Evolutionary conservation across 2,888 invertebrate genomes (phyloP).

Genomic region (Drosophila aldrichi): DNA sequence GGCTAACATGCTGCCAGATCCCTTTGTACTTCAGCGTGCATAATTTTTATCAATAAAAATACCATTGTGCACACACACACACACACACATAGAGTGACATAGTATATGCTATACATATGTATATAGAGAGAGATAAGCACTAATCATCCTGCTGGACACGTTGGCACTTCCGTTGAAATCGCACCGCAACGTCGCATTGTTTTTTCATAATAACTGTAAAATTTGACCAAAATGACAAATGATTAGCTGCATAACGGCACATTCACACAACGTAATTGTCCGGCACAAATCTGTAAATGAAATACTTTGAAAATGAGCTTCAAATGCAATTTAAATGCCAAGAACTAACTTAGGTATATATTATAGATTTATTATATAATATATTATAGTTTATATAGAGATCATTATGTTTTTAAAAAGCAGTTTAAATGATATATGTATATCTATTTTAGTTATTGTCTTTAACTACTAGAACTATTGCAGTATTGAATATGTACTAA

Average conservation of each 20-base stretch:
- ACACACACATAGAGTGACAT: not conserved
- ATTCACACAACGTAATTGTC: slow-evolving; percentile 14
- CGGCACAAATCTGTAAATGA: not conserved
- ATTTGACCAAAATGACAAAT: slow-evolving; percentile 67
- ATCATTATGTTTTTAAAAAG: no score
- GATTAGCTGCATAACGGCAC: slow-evolving; percentile 37
- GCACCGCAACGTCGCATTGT: slow-evolving; percentile 24
- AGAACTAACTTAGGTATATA: no score
- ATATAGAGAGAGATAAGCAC: slow-evolving; percentile 24
- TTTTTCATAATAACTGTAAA: slow-evolving; percentile 70
- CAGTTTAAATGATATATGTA: no score
- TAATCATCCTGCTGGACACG: slow-evolving; percentile 58
- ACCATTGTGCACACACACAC: slow-evolving; percentile 39
- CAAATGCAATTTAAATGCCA: not conserved
- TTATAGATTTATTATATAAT: not conserved
- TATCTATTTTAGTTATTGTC: not conserved
- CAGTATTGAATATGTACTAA: not conserved
- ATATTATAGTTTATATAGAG: not conserved
- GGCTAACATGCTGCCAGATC: slow-evolving; percentile 62
- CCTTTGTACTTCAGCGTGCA: slow-evolving; percentile 67
- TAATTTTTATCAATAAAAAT: slow-evolving; percentile 78
- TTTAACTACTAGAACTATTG: not conserved
- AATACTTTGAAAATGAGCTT: not conserved
- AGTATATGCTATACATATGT: not conserved
- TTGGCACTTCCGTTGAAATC: slow-evolving; percentile 61